Conservation (phyloP, 2,888 invertebrate species). For the Endomychus coccineus region DNA sequence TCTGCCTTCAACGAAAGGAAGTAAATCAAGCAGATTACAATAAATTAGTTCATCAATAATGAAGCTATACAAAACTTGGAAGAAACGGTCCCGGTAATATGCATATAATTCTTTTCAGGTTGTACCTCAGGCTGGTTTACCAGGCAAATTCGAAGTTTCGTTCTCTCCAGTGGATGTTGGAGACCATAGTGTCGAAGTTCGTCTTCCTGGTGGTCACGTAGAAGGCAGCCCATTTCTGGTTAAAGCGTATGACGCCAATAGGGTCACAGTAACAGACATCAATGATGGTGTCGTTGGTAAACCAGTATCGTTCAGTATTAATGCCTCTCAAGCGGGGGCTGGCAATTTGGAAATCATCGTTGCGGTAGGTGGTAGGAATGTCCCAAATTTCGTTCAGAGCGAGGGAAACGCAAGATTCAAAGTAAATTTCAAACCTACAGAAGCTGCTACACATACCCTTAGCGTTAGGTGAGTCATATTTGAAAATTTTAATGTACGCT, state of each 20-base stretch:
- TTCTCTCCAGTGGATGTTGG: constrained; percentile 88
- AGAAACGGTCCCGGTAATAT: constrained; percentile 4
- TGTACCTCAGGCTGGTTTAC: constrained; percentile 42
- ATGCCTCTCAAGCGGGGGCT: constrained; percentile 74
- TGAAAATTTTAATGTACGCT: too few relatives aligned
- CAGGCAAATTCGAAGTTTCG: constrained; percentile 43
- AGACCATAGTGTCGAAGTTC: constrained; percentile 84
- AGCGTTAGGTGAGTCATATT: constrained; percentile 64
- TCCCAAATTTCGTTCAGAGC: constrained; percentile 95
- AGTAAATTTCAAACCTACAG: constrained; percentile 92
- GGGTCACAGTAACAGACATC: constrained; percentile 92
- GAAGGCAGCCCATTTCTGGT: constrained; percentile 93
- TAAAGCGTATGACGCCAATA: constrained; percentile 91
- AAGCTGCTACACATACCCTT: constrained; percentile 83
- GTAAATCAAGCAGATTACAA: too few relatives aligned
- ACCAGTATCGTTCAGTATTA: constrained; percentile 90
- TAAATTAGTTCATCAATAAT: neutral
- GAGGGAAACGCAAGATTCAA: constrained; percentile 95
- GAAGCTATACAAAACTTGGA: neutral
- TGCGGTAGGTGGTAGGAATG: constrained; percentile 91
- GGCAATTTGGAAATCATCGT: constrained; percentile 97
- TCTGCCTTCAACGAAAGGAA: too few relatives aligned
- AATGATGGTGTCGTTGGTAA: constrained; percentile 85
- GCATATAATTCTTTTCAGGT: constrained; percentile 26
- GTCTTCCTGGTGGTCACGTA: constrained; percentile 67